Percentiles rank a stretch among this genome's conserved stretches.
These are phyloP conservation scores for Protaetia brevitarsis DNA, from an alignment of 1,140 invertebrate species.

Conservation along the genomic window DNA sequence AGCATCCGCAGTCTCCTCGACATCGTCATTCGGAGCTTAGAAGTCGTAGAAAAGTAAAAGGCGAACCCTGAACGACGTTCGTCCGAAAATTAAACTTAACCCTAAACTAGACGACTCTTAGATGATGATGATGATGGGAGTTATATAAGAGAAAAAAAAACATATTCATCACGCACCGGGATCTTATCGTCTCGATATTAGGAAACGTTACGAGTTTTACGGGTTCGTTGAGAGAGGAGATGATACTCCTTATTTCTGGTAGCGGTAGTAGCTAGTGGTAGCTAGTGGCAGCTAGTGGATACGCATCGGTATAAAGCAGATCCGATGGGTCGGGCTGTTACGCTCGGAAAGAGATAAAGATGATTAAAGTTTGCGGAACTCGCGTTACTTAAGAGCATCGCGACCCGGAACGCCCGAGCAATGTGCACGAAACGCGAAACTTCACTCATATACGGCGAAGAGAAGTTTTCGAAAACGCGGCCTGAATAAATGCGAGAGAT, in stretches of 20 bases:
- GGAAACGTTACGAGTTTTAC: slow-evolving; percentile 1
- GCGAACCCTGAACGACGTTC: neutral
- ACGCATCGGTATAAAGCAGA: too few species aligned
- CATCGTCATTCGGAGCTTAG: neutral
- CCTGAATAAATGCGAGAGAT: slow-evolving; percentile 16
- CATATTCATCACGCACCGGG: neutral
- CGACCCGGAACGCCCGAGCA: neutral
- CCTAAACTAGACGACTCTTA: neutral
- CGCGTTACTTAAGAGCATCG: neutral
- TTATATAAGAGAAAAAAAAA: slow-evolving; percentile 2
- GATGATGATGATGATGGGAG: neutral
- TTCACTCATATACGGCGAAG: slow-evolving; percentile 1
- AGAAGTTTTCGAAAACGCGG: slow-evolving; percentile 10
- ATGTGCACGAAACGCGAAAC: neutral
- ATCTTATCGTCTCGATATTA: slow-evolving; percentile 1
- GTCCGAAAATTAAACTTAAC: neutral
- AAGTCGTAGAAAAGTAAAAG: neutral
- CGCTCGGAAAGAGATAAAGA: neutral
- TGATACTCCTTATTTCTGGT: neutral
- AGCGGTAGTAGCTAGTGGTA: neutral
- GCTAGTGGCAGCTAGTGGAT: too few species aligned
- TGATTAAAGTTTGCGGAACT: slow-evolving; percentile 9
- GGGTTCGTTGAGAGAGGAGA: neutral
- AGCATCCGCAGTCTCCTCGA: neutral
- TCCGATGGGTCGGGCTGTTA: slow-evolving; percentile 5